Base-by-base conservation (phyloP, 2,888 invertebrate genomes). In the Vandiemenella viatica region DNA sequence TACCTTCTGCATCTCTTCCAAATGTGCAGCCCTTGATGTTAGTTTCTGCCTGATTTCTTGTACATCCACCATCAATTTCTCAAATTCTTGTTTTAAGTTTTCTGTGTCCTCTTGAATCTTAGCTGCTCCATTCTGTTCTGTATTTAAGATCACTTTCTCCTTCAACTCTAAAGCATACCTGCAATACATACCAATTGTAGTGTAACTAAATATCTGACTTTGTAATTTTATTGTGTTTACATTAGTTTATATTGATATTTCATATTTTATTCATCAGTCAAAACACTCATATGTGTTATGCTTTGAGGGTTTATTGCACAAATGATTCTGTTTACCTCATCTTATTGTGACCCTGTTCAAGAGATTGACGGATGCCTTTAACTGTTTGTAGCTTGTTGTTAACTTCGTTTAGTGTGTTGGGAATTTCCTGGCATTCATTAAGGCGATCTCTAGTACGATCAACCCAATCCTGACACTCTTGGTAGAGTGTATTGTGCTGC, bases 401-500 rank as follows among this genome's bases (percentile, higher is more conserved):
- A 13, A 93, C 83, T 65, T 92, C 92, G 47, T 77, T 75, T 42
- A 90, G 67, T 0, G 83, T 83, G 58, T 82, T 83, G 0, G 88
- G 85, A 53, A 86, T 79, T 59, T 85, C 83, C 46, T 79, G 77
- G 56, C 90, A 87, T 58, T 85, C 81, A 55, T 77, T 78, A 0
- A 95, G 73, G 60, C 89, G 89, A 56, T 90, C 90, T 32, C 87
- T 76, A 0, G 89, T 91, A 52, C 87, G 77, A 58, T 90, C 88
- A 20, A 95, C 79, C 90, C 93, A 93, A 59, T 90, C 87, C 61
- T 87, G 84, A 60, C 92, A 93, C 67, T 93, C 93, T 63, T 89
- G 86, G 59, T 87, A 87, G n/a, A 91, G 70, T 6, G 88, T 82
- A 57, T 86, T 87, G 63, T 93, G 93, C 65, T 90, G 91, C 65